Base-by-base conservation (phyloP, 2,797 vertebrate species). In the Chromis chromis region DNA sequence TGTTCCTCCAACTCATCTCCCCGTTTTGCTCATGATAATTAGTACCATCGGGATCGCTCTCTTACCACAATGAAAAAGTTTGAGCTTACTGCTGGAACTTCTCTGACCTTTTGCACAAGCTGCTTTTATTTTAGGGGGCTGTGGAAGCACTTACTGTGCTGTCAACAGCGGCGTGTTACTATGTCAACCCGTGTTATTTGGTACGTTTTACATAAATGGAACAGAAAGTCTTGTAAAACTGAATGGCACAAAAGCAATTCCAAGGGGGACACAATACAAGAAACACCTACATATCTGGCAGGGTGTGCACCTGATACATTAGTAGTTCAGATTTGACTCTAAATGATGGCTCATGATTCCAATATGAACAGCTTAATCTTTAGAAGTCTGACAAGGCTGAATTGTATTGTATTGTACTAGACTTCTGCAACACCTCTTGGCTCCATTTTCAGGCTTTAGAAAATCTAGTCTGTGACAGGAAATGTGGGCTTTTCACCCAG, bases 11-110 rank as follows among this genome's bases (percentile, higher is more conserved):
- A 25, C 54, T 66, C 52, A 16, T 84, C 49, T 82, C 70, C 49
- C 48, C 54, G 66, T 81, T 88, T 78, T 83, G 65, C 56, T 84
- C 56, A 25, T 56, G 44, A 40, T 83, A 82, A 86, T 81, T 76
- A 70, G 78, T 31, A 58, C 72, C 16, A 28, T 11, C 33, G 68
- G 77, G 63, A 73, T 83, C 33, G 52, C 75, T 68, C 75, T 75
- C 62, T 67, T 19, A 65, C 62, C 65, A 13, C 65, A 56, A 36
- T 60, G 44, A 83, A 75, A 72, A 71, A 36, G 36, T 40, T 48
- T 44, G 67, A 75, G 68, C 39, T 79, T 46, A 62, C 53, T 44
- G 56, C 25, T 65, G 57, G 74, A 82, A 83, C 61, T 65, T 68
- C 9, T 63, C 60, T 74, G 74, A 80, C 74, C 83, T 78, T 86